Base-by-base conservation (phyloP, 2,113 vertebrate species). In the Athene noctua region DNA sequence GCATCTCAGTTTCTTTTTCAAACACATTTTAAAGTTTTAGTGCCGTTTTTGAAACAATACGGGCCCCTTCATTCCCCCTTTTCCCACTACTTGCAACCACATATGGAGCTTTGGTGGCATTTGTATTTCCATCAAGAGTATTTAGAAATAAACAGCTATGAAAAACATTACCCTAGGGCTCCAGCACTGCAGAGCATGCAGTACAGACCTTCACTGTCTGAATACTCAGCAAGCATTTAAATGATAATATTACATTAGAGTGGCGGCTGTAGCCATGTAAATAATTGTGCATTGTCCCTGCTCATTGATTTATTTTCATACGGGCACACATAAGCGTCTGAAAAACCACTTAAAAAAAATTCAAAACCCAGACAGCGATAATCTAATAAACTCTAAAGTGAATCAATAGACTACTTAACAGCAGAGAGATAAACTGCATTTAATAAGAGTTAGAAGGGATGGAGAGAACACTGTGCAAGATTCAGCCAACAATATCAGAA, bases 131-230 rank as follows among this genome's bases (percentile, higher is more conserved):
- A 94, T 88, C 94, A 82, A 96, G 96, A 96, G 78, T 95, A 95
- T 96, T 97, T 97, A 96, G 94, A 92, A 96, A 97, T 94, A 97
- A 98, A 96, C 83, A 97, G 75, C 88, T 88, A 95, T 83, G 95
- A 95, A 92, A 96, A 97, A 95, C 96, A 90, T 79, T 90, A 96
- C 96, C 93, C 94, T 61, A 80, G n/a, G 97, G 97, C 95, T 97
- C 80, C 73, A 62, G 86, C 88, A 95, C 78, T 89, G 75, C 71
- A 57, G 86, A 97, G 91, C 88, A 92, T 30, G 80, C 89, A 92
- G 84, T 57, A 91, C 65, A 97, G 96, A 95, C 92, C 91, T 96
- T 88, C 96, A 66, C 82, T 68, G 78, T 38, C 95, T 97, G 95
- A 96, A 96, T 81, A 96, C 94, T 84, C 92, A 78, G 82, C 89